Base-by-base conservation (phyloP, 2,113 vertebrate species). In the Oophaga pumilio region DNA sequence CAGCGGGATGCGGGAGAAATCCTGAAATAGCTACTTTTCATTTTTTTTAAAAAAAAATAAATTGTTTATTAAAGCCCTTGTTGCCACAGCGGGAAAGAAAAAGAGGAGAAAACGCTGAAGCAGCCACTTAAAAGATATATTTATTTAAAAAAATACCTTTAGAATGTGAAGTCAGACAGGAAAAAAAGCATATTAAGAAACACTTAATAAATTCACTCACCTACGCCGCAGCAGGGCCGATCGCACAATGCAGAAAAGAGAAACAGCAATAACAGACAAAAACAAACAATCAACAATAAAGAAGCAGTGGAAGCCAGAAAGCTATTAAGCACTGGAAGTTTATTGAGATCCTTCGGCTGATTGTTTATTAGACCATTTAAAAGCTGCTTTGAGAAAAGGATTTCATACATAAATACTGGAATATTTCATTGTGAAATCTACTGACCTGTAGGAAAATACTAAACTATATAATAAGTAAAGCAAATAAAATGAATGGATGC, bases 31-130 rank as follows among this genome's bases (percentile, higher is more conserved):
- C 80, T 88, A 88, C 89, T 93, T 90, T 79, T 60, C 15, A 59
- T 59, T 86, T 68, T 69, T 14, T 43, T 1, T 1, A 33, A 33
- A 33, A 13, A 69, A 60, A 81, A 89, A 91, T 53, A 90, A 91
- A 91, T 86, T 88, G 88, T 91, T 91, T 93, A 90, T 93, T 92
- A 92, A 90, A 93, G 62, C 73, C 86, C 88, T 93, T 89, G 88
- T 91, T 80, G 90, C 88, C 91, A 76, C 92, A 92, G 91, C 91
- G 89, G 91, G 91, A 90, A 92, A 90, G 85, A 91, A 92, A 89
- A 87, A 8, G 64, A 82, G n/a, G 74, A 84, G 89, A 90, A 92
- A 91, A 90, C 89, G 90, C 73, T 90, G 78, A 88, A 92, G 90
- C 1, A 85, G 26, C 80, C 85, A 92, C 81, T 91, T 92, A 91